Percentiles rank a stretch among this genome's conserved stretches.
These are phyloP conservation scores for Condylura cristata DNA, from an alignment of 2,113 vertebrate genomes.

Conservation along the genomic window DNA sequence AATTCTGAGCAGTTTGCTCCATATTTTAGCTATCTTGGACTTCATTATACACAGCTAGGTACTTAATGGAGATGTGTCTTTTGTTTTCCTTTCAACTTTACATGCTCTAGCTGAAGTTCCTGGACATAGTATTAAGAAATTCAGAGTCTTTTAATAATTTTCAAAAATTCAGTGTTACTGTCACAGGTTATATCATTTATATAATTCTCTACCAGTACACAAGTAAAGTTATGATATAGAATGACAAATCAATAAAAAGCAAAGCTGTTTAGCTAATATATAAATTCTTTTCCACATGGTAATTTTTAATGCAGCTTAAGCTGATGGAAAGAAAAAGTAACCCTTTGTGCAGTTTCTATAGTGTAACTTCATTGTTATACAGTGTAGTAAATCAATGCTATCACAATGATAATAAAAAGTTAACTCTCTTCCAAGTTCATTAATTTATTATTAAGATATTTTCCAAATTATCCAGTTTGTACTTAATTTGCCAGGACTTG, in stretches of 20 bases:
- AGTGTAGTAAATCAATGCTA: too few relatives aligned
- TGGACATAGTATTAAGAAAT: neutral
- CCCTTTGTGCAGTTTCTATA: neutral
- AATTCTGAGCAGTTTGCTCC: neutral
- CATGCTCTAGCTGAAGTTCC: neutral
- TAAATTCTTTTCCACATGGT: neutral
- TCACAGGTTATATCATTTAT: neutral
- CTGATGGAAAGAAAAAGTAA: constrained; percentile 35
- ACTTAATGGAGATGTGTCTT: neutral
- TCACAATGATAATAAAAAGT: neutral
- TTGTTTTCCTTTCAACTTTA: neutral
- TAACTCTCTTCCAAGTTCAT: constrained; percentile 2
- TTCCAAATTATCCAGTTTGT: neutral
- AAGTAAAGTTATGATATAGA: neutral
- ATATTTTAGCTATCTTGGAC: neutral
- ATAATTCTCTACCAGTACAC: neutral
- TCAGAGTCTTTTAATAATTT: neutral
- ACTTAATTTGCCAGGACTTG: neutral
- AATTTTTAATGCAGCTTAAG: constrained; percentile 8
- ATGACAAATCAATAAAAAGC: neutral
- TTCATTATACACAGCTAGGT: neutral
- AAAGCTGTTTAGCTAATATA: neutral
- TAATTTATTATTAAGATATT: constrained; percentile 29
- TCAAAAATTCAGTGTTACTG: neutral
- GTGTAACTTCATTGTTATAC: neutral